Conservation (phyloP, 2,888 invertebrate species). For the Chloroclystis v-ata region DNA sequence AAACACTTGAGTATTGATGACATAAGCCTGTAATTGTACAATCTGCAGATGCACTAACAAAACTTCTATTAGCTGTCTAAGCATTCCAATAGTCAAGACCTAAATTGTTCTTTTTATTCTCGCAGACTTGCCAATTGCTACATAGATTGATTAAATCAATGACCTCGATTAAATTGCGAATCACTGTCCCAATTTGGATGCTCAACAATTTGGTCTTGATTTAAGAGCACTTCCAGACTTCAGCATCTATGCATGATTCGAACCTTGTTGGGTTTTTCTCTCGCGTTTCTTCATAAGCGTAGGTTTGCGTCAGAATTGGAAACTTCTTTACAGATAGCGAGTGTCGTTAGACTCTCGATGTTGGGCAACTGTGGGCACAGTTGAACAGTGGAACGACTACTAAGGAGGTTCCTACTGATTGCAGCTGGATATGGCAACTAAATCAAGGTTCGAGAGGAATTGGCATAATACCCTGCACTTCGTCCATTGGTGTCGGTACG, state of each 20-base stretch:
- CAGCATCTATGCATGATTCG: conserved; percentile 44
- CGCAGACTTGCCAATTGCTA: conserved; percentile 12
- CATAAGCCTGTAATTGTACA: conserved; percentile 30
- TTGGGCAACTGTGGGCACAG: conserved; percentile 62
- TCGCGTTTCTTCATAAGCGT: conserved; percentile 52
- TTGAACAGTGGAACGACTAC: conserved; percentile 64
- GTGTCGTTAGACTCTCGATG: conserved; percentile 70
- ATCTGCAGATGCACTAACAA: conserved; percentile 28
- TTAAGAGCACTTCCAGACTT: conserved; percentile 20
- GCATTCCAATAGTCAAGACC: conserved; percentile 21
- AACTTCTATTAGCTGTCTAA: conserved; percentile 24
- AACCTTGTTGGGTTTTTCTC: conserved; percentile 47
- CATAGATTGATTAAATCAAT: conserved; percentile 19
- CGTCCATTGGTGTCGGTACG: conserved; percentile 85
- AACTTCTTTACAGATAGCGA: conserved; percentile 76
- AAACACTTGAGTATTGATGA: conserved; percentile 29
- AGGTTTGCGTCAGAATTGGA: conserved; percentile 74
- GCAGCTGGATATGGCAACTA: conserved; percentile 78
- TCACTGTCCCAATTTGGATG: conserved; percentile 31
- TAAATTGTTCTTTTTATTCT: conserved; percentile 20
- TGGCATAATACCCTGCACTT: conserved; percentile 84
- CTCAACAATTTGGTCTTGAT: conserved; percentile 30
- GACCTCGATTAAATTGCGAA: conserved; percentile 44
- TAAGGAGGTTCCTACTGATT: conserved; percentile 77
- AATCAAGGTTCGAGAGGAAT: conserved; percentile 78